Evolutionary conservation across 2,113 vertebrate species (phyloP), one percentile per base, ranked within the genome.

Genomic region (Pollachius pollachius): DNA sequence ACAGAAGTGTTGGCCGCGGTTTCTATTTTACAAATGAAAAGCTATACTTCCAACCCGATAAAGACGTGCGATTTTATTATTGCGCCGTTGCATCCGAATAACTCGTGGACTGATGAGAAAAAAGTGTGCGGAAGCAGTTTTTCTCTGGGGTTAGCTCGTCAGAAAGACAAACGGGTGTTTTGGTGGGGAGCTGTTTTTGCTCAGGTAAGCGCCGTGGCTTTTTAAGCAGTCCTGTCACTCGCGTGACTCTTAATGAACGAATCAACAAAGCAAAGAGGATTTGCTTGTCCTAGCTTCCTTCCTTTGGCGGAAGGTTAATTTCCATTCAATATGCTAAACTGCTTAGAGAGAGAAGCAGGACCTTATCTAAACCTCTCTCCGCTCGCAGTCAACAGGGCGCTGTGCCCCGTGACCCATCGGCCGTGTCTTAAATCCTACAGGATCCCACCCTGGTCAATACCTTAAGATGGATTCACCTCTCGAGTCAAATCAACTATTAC

Each of bases 401-500:
- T 61, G 65, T 68, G 72, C 68, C 70, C 73, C 25, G 59, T 12
- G 59, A 89, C 88, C 88, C 71, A 41, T 79, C 72, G 70, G 75
- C 80, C 83, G 9, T 71, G 48, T 69, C 74, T 21, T 69, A 89
- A 89, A 91, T 90, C 86, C 87, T 82, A 77, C 81, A 80, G 84
- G 74, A 84, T 89, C 79, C 9, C 81, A 5, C 62, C 6, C 62
- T 71, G 62, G 74, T 90, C 89, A 89, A 90, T 91, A 88, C 68
- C 13, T 76, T 71, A 82, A 89, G 88, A 92, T 87, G 88, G 89
- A 92, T 91, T 89, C 81, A 90, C 83, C 88, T 84, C 87, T 85
- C 78, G 64, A 83, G 86, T 88, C 87, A 84, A 86, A 89, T 87
- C 88, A 91, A 91, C 91, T 87, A 86, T 90, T 84, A 87, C 86